These are phyloP conservation scores for Drosophila engyochracea DNA, from an alignment of 2,888 invertebrate species.

Conservation along the genomic window DNA sequence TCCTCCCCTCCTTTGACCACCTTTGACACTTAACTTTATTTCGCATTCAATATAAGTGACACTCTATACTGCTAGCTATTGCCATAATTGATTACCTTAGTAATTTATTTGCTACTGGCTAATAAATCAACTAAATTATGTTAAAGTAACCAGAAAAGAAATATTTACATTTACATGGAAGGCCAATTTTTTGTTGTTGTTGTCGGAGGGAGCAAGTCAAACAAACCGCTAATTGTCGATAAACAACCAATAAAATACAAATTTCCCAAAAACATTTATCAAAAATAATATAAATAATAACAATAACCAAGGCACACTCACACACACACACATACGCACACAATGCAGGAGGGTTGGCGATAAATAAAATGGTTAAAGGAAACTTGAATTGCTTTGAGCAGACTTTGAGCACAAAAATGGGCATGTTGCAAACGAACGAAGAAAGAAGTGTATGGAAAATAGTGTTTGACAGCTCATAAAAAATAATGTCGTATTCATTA, in stretches of 20 bases:
- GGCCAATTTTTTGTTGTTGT: slow-evolving; percentile 15
- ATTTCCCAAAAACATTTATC: slow-evolving; percentile 79
- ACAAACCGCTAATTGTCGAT: slow-evolving; percentile 79
- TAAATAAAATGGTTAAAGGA: slow-evolving; percentile 76
- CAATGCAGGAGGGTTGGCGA: slow-evolving; percentile 38
- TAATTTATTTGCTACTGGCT: slow-evolving; percentile 24
- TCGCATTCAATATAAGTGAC: slow-evolving; percentile 2
- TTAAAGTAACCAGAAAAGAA: slow-evolving; percentile 31
- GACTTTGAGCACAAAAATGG: slow-evolving; percentile 20
- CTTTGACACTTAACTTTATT: neutral
- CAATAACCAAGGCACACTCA: slow-evolving; percentile 59
- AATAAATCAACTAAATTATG: slow-evolving; percentile 63
- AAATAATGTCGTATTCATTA: slow-evolving; percentile 80
- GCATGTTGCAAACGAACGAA: slow-evolving; percentile 20
- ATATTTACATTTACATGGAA: slow-evolving; percentile 56
- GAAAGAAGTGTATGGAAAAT: slow-evolving; percentile 78
- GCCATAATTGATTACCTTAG: slow-evolving; percentile 40
- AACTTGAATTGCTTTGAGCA: slow-evolving; percentile 53
- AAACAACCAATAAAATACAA: slow-evolving; percentile 80
- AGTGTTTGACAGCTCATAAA: slow-evolving; percentile 83
- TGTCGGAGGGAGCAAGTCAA: slow-evolving; percentile 46
- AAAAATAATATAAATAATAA: slow-evolving; percentile 79
- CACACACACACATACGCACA: slow-evolving; percentile 35
- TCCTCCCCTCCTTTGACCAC: neutral
- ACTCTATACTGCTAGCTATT: neutral